Conservation (phyloP, 37 sponge, comb jelly and placozoan species). For the Geodia barretti region DNA sequence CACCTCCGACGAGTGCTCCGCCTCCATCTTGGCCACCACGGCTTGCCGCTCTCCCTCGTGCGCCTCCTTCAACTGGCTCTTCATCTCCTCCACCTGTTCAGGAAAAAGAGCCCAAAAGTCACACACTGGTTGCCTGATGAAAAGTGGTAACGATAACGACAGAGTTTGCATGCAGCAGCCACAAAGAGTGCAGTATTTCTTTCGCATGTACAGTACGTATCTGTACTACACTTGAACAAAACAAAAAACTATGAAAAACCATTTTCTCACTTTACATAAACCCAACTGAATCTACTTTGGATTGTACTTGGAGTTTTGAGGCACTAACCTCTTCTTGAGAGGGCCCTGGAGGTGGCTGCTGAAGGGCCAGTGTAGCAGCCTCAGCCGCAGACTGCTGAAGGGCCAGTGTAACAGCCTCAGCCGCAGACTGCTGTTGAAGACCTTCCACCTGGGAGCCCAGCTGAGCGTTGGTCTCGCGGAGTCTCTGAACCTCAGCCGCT, state of each 20-base stretch:
- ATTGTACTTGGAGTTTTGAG: too few relatives aligned
- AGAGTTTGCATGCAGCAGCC: too few relatives aligned
- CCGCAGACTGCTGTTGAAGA: not conserved
- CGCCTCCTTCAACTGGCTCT: not conserved
- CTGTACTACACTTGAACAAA: too few relatives aligned
- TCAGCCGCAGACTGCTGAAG: not conserved
- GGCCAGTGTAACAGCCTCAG: not conserved
- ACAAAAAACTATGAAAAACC: too few relatives aligned
- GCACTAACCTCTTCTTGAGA: not conserved
- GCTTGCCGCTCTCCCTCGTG: not conserved
- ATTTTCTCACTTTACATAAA: too few relatives aligned
- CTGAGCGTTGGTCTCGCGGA: not conserved
- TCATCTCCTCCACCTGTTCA: not conserved
- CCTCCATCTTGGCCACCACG: not conserved
- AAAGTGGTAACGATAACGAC: too few relatives aligned
- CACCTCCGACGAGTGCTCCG: not conserved
- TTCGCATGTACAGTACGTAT: too few relatives aligned
- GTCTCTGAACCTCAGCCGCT: not conserved
- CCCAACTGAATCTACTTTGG: too few relatives aligned
- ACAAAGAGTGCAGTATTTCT: too few relatives aligned
- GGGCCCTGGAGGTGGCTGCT: too few relatives aligned
- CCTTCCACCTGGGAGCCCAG: not conserved
- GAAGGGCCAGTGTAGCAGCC: not conserved
- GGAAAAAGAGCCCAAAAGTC: too few relatives aligned
- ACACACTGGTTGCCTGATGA: too few relatives aligned